Base-by-base conservation (phyloP, 2,888 invertebrate genomes). In the Mystacides longicornis region DNA sequence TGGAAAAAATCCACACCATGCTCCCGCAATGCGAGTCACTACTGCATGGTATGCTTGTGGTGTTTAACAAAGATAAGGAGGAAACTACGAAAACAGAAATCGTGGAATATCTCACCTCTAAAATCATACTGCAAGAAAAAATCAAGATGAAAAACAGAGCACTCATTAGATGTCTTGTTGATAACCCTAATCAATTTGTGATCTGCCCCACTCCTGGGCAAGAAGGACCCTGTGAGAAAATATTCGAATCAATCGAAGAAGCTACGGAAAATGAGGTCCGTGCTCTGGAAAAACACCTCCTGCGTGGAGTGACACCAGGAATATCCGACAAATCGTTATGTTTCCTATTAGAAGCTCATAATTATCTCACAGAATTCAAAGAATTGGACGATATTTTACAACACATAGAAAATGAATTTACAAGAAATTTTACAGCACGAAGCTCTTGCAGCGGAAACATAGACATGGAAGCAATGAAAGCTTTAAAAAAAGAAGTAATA, bases 331-430 rank as follows among this genome's bases (percentile, higher is more conserved):
- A 18, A 21, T 48, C 48, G n/a, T 11, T 14, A 22, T 48, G 48
- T n/a, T 48, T 48, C 23, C 48, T 48, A 11, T 23, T 48, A 21
- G 48, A 23, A 23, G 48, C 48, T 18, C 48, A 48, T n/a, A 14
- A 3, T 7, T 48, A 21, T 23, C 4, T 48, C 16, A 23, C 48
- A 20, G 48, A 48, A 23, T 23, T 23, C 18, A 22, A 48, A 23
- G 48, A 48, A 14, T 23, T 48, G 14, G 23, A 22, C 11, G 23
- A 48, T 14, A 7, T 48, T 48, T 21, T 48, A 9, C 9, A 5
- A 11, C 2, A 9, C n/a, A 16, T 21, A 9, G 48, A 48, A 48
- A 23, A 20, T 14, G 21, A 16, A 16, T 48, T 23, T 23, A 14
- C 4, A 3, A n/a, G 11, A 20, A 48, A 23, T n/a, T 21, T 48